These are phyloP conservation scores for Zalophus californianus DNA, from an alignment of 2,797 vertebrate genomes.

Conservation along the genomic window DNA sequence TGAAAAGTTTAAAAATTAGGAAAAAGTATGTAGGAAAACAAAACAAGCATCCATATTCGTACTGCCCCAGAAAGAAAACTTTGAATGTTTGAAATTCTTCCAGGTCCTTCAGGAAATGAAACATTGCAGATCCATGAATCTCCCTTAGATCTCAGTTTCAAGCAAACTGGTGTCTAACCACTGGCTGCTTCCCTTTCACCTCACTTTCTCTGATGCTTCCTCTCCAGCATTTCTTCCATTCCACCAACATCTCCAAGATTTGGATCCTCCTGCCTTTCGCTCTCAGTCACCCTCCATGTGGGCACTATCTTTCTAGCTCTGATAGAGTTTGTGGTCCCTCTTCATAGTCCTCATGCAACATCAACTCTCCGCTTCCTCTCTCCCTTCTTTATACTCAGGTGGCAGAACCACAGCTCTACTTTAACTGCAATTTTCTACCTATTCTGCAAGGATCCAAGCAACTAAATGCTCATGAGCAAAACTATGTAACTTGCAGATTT, in stretches of 20 bases:
- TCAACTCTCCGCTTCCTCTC: not conserved
- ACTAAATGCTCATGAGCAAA: not conserved
- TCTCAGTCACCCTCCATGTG: not conserved
- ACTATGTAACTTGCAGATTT: not conserved
- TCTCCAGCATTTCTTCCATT: not conserved
- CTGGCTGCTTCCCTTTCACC: not conserved
- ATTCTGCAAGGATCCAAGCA: not conserved
- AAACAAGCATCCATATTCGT: not conserved
- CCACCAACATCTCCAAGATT: not conserved
- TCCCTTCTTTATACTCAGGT: not conserved
- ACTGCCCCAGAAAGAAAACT: not conserved
- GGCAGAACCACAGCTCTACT: not conserved
- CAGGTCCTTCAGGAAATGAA: not conserved
- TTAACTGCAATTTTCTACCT: not conserved
- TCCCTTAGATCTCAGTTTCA: not conserved
- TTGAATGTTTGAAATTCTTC: not conserved
- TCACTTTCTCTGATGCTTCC: not conserved
- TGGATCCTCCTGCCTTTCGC: not conserved
- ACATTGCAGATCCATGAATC: not conserved
- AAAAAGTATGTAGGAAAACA: constrained; percentile 3
- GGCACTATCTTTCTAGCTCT: not conserved
- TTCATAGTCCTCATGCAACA: not conserved
- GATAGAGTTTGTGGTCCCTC: not conserved
- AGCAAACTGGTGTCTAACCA: not conserved
- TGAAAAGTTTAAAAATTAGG: not conserved